phyloP scores from a whole-genome alignment of 2,888 invertebrate species.

The Ellobium chinense region DNA sequence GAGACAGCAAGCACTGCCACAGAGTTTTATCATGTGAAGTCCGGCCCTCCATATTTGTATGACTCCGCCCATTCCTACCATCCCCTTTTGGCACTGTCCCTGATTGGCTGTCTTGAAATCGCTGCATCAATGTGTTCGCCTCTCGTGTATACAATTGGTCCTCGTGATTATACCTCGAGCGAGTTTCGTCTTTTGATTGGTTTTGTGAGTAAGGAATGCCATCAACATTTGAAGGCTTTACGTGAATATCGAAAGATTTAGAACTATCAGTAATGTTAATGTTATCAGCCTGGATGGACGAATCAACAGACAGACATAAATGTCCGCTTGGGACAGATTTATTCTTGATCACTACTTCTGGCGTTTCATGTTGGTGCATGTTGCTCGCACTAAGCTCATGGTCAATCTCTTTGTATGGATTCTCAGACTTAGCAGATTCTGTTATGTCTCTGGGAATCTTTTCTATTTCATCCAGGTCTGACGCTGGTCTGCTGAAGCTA shows the following conservation, averaged over 20 bases:
- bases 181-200: too few species aligned
- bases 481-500: too few species aligned
- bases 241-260: too few species aligned
- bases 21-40: neutral
- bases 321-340: neutral
- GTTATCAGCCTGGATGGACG: neutral
- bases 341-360: neutral
- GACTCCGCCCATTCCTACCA: too few species aligned
- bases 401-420: neutral
- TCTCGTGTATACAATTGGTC: neutral
- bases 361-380: too few species aligned
- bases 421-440: neutral
- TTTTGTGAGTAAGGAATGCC: neutral
- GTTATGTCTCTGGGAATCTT: too few species aligned
- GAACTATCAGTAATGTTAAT: too few species aligned
- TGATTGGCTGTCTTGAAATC: too few species aligned
- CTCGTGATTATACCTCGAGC: neutral
- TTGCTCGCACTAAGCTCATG: too few species aligned
- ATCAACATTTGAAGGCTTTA: neutral
- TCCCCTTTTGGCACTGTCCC: too few species aligned
- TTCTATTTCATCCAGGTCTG: too few species aligned
- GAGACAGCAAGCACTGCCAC: conserved; percentile 24
- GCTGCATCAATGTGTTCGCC: neutral
- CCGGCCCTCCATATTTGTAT: too few species aligned
- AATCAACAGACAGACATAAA: neutral